Conservation (phyloP, 2,797 vertebrate genomes). For the Anomalospiza imberbis region DNA sequence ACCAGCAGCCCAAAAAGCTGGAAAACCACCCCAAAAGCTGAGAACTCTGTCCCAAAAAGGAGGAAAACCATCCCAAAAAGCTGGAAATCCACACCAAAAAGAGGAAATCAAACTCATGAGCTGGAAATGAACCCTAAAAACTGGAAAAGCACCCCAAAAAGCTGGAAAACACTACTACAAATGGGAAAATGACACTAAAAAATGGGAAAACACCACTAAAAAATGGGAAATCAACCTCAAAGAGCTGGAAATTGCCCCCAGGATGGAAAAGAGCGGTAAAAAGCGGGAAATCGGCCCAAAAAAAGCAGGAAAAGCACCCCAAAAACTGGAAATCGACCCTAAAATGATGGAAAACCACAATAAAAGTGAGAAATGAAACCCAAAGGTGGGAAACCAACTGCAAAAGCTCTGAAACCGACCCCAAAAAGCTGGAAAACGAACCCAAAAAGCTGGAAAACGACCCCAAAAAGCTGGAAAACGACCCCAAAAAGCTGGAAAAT, state of each 20-base stretch:
- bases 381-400: background rate
- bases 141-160: background rate
- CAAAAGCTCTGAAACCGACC: background rate
- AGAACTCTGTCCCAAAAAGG: too few species aligned
- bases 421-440: background rate
- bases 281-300: background rate
- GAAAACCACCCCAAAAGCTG: background rate
- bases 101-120: too few species aligned
- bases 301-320: accelerated
- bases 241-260: too few species aligned
- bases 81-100: background rate
- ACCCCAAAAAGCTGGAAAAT: too few species aligned
- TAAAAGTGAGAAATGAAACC: background rate
- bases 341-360: background rate
- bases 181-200: background rate
- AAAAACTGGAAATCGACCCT: accelerated
- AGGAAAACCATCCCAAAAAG: too few species aligned
- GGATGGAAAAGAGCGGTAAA: accelerated
- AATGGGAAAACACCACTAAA: accelerated
- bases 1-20: too few species aligned
- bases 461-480: accelerated
- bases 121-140: too few species aligned
- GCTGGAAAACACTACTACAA: accelerated
- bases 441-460: too few species aligned
- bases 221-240: too few species aligned